Evolutionary conservation across 2,797 vertebrate genomes (phyloP).

Genomic region (Esox masquinongy): DNA sequence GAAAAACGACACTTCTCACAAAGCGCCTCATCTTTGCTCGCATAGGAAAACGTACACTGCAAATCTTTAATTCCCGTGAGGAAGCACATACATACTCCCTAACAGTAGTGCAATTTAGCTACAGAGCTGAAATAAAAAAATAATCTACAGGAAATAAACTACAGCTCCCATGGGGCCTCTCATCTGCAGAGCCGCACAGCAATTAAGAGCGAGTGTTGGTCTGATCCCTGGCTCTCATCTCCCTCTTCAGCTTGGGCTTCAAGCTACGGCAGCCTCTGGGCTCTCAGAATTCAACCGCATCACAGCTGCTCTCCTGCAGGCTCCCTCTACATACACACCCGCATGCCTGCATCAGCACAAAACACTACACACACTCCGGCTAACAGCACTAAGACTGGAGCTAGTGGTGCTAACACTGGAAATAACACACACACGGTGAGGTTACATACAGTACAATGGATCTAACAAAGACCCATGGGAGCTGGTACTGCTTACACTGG

Average conservation of each 20-base stretch:
- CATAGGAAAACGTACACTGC: neutral
- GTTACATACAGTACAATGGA: too few species aligned
- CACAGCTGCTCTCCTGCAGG: constrained; percentile 2
- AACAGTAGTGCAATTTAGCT: constrained; percentile 50
- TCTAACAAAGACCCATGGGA: too few species aligned
- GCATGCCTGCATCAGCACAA: neutral
- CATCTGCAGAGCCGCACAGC: constrained; percentile 7
- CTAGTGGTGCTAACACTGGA: neutral
- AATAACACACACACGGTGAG: too few species aligned
- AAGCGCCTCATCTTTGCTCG: constrained; percentile 36
- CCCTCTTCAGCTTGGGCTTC: neutral
- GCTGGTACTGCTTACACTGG: too few species aligned
- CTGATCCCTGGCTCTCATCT: neutral
- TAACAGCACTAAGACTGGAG: neutral
- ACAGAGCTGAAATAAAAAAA: constrained; percentile 17
- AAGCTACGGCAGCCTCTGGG: neutral
- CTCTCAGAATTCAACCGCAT: neutral
- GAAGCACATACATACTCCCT: constrained; percentile 40
- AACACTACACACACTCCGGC: neutral
- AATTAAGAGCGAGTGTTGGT: constrained; percentile 13
- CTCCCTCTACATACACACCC: neutral
- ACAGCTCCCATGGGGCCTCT: constrained; percentile 43
- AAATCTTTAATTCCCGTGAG: constrained; percentile 18
- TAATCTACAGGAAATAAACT: constrained; percentile 38
- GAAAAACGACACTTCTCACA: constrained; percentile 43